Percentiles rank a stretch among this genome's conserved stretches.
These are phyloP conservation scores for Sialia sialis DNA, from an alignment of 2,113 vertebrate species.

Conservation along the genomic window DNA sequence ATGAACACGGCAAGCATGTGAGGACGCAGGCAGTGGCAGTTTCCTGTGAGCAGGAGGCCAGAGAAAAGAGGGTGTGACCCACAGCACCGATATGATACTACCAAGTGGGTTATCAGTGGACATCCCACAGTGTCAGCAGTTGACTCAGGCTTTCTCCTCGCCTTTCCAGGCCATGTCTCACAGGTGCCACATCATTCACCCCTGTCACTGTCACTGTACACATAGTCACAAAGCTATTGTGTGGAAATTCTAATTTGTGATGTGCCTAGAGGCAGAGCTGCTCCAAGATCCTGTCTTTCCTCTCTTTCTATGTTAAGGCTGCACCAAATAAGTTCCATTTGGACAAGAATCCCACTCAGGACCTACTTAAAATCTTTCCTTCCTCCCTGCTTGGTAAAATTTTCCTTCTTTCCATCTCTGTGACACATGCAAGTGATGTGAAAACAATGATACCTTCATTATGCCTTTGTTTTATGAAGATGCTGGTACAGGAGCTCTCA, in stretches of 20 bases:
- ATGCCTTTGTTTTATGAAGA: background rate
- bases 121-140: accelerated
- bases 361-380: background rate
- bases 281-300: background rate
- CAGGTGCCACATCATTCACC: background rate
- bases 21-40: background rate
- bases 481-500: background rate
- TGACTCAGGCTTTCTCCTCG: background rate
- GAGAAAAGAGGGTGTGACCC: background rate
- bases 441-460: background rate
- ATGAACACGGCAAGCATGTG: accelerated
- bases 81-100: accelerated
- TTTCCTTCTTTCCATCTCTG: background rate
- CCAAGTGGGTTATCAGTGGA: background rate
- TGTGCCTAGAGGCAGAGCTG: background rate
- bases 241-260: background rate
- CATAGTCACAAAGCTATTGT: accelerated
- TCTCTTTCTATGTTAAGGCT: background rate
- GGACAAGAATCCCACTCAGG: background rate
- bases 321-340: background rate
- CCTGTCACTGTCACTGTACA: background rate
- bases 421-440: background rate
- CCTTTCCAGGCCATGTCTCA: background rate
- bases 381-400: background rate
- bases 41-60: background rate